Evolutionary conservation across 2,113 vertebrate genomes (phyloP), one percentile per base, ranked within the genome.

Genomic region (Saccopteryx leptura): DNA sequence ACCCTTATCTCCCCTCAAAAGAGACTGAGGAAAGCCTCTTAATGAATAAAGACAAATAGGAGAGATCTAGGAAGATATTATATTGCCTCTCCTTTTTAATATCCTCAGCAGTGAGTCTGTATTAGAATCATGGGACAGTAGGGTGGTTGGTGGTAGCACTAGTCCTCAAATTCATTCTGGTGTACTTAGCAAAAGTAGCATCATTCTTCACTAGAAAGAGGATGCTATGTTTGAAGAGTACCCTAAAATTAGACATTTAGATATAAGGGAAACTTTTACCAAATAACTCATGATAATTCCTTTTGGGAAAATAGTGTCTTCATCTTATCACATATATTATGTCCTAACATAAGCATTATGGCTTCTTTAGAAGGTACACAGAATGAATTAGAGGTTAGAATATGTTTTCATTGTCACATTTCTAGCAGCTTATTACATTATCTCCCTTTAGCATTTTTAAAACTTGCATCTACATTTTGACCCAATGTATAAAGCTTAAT

Each of bases 81-180:
- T 90, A n/a, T 92, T 85, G 78, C 61, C 52, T 92, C 74, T 97
- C 39, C 50, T 91, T 83, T 84, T 48, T 56, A 88, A 8, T 84
- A 89, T 96, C 88, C 56, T 84, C 94, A 83, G 89, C 52, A 82
- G 23, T 87, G 75, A 93, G 39, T 92, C 60, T 89, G 18, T 91
- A 39, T 61, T 89, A 89, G 52, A 94, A 71, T 75, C 24, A 46
- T 31, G 61, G 78, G 56, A 90, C 13, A 66, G 24, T 26, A 69
- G 48, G 54, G 46, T 84, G 76, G 33, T 69, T 90, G 66, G 48
- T 92, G 69, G n/a, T 46, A 91, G 76, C 84, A 74, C 28, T 48
- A 33, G 31, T 79, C 93, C 94, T 96, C 89, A 94, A 12, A 94
- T 95, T 97, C 94, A 98, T 95, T 96, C 93, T 97, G 79, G 68